phyloP scores from a whole-genome alignment of 2,797 vertebrate genomes.

The Decapterus maruadsi region DNA sequence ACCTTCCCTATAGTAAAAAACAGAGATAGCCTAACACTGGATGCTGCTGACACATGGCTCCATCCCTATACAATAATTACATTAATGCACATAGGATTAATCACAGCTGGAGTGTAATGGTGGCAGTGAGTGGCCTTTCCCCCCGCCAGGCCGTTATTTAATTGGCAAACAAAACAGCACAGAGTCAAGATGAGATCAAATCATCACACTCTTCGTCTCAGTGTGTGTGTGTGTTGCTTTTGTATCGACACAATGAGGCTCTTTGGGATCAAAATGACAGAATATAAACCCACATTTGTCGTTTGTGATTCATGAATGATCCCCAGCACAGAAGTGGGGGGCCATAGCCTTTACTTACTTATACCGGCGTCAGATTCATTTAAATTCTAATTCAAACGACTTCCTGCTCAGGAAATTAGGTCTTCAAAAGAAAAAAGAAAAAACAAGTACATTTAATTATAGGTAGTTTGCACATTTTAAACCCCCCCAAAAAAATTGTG shows the following conservation, averaged over 20 bases:
- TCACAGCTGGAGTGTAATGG: slow-evolving; percentile 64
- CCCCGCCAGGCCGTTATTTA: slow-evolving; percentile 62
- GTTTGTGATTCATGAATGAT: slow-evolving; percentile 70
- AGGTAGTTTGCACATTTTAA: slow-evolving; percentile 66
- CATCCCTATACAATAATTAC: slow-evolving; percentile 17
- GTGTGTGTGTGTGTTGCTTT: slow-evolving; percentile 23
- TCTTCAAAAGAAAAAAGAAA: slow-evolving; percentile 50
- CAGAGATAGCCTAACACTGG: background rate
- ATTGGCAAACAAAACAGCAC: slow-evolving; percentile 62
- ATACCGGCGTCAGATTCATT: slow-evolving; percentile 71
- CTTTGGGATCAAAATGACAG: slow-evolving; percentile 63
- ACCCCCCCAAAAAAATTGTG: slow-evolving; percentile 15
- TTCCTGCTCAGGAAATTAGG: slow-evolving; percentile 72
- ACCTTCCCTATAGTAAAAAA: background rate
- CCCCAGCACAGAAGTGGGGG: slow-evolving; percentile 42
- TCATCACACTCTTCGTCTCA: slow-evolving; percentile 47
- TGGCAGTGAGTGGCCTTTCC: slow-evolving; percentile 58
- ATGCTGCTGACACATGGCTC: slow-evolving; percentile 6
- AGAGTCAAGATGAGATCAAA: slow-evolving; percentile 64
- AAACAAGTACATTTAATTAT: slow-evolving; percentile 70
- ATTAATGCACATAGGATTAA: slow-evolving; percentile 48
- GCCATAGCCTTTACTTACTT: slow-evolving; percentile 51
- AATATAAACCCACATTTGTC: slow-evolving; percentile 64
- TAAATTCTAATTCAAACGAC: slow-evolving; percentile 68
- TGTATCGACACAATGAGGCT: slow-evolving; percentile 42